Evolutionary conservation across 2,113 vertebrate species (phyloP), one percentile per base, ranked within the genome.

Genomic region (Pseudopodoces humilis): DNA sequence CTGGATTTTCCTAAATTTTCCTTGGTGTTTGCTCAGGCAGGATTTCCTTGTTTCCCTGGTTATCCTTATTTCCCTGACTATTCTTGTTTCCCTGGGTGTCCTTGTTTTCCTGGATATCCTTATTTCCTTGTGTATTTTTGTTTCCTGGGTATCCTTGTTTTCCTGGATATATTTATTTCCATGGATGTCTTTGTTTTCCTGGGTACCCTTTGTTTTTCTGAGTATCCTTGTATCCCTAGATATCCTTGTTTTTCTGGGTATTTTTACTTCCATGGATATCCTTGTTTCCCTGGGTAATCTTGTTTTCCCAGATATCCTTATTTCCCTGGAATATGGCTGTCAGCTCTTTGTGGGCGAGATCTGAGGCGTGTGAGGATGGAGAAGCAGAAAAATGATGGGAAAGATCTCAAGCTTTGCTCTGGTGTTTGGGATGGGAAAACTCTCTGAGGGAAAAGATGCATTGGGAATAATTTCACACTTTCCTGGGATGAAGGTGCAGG

Each of bases 391-490:
- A 49, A 27, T 0, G 6, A 15, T 4, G 52, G 8, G 43, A 41
- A 35, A 23, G n/a, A 46, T 28, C 25, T 6, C 9, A 35, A 58
- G 25, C 53, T 83, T 85, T 30, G 23, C 14, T 49, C 30, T 17
- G 47, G 5, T 7, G 4, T 44, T 86, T 37, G 50, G 43, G 68
- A 52, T 39, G 23, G 50, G 52, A 35, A n/a, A 37, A 62, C 30
- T 1, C 16, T 53, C 21, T 2, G n/a, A 23, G 44, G 17, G n/a
- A 46, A 3, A 39, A 39, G 67, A 2, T 5, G 53, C 18, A 0
- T 30, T 4, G 13, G 46, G 49, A 7, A 1, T 30, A 27, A 46
- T 18, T 35, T 46, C 30, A 2, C 0, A 0, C 30, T 33, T 22
- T 50, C 30, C 24, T 13, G 35, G 37, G 23, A 21, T 25, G 46